A percentile compares a stretch with the other conserved stretches of the same genome.
phyloP scores from a whole-genome alignment of 1,140 invertebrate genomes.

The Hesperophylax magnus region DNA sequence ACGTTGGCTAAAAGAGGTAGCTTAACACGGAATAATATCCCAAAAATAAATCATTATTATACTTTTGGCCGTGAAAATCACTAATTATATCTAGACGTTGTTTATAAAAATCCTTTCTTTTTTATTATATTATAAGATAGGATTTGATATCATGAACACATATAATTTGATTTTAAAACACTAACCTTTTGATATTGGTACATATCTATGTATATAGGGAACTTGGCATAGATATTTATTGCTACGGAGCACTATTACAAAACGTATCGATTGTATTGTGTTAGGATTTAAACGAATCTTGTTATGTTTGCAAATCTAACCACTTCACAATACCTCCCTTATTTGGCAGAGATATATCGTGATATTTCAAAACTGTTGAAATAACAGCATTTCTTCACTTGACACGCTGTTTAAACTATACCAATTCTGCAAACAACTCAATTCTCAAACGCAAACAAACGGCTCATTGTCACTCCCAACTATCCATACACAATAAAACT shows the following conservation, averaged over 20 bases:
- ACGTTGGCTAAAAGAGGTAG: no score
- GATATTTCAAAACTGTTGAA: slow-evolving; percentile 6
- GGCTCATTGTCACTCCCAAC: background rate
- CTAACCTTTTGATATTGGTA: no score
- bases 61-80: no score
- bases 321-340: background rate
- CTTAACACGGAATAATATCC: no score
- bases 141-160: no score
- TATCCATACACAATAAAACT: background rate
- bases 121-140: no score
- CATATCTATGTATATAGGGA: no score
- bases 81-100: no score
- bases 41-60: no score
- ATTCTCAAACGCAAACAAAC: background rate
- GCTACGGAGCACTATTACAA: background rate
- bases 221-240: background rate
- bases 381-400: background rate
- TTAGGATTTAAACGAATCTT: background rate
- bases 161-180: no score
- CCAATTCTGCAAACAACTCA: background rate
- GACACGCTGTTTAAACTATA: background rate
- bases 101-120: no score
- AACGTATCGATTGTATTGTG: background rate
- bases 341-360: background rate
- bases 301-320: background rate